A percentile compares a stretch with the other conserved stretches of the same genome.
Evolutionary conservation across 2,888 invertebrate species (phyloP).

Genomic region (Melieria crassipennis): DNA sequence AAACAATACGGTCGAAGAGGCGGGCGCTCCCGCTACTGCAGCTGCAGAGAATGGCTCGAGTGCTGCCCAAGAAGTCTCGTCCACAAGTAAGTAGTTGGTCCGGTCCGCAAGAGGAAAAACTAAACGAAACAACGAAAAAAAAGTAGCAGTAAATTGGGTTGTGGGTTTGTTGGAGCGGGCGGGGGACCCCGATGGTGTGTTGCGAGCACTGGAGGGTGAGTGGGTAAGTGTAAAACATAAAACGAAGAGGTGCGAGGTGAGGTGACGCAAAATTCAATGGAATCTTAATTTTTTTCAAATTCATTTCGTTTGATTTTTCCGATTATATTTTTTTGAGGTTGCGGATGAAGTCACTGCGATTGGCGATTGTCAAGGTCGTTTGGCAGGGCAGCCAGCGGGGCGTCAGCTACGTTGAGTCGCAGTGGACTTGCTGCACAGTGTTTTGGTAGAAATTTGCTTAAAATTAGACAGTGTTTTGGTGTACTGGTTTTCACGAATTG

Average conservation of each 20-base stretch:
- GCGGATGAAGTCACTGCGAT: background rate
- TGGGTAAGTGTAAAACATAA: background rate
- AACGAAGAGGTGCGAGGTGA: background rate
- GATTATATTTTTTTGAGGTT: no score
- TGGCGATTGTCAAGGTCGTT: conserved; percentile 5
- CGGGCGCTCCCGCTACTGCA: conserved; percentile 49
- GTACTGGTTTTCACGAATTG: no score
- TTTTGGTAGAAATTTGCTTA: no score
- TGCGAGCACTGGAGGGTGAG: background rate
- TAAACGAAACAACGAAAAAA: no score
- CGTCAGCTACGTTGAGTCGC: no score
- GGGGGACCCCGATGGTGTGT: background rate
- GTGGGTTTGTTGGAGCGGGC: background rate
- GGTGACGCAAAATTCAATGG: background rate
- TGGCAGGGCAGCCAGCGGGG: background rate
- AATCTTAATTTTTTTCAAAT: background rate
- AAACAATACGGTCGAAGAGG: conserved; percentile 53
- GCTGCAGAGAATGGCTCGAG: conserved; percentile 56
- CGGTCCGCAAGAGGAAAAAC: background rate
- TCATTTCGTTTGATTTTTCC: no score
- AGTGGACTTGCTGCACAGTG: no score
- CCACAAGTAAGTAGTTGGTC: conserved; percentile 60
- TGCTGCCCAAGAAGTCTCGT: conserved; percentile 63
- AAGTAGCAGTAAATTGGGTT: background rate
- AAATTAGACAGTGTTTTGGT: no score